phyloP scores from a whole-genome alignment of 2,888 invertebrate species.

The Zelleria hepariella region DNA sequence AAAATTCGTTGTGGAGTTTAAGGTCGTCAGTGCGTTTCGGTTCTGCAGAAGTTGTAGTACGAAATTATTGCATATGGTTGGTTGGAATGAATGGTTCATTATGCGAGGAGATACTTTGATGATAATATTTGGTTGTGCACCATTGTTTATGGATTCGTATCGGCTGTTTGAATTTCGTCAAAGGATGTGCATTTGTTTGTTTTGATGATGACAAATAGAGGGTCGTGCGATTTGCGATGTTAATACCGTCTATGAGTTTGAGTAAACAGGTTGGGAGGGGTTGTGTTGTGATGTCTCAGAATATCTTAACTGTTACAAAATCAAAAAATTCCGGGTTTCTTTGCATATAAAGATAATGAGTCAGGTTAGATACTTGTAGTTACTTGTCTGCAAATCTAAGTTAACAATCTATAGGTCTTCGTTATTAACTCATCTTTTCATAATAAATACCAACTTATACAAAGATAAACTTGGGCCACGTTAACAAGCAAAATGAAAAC shows the following conservation, averaged over 20 bases:
- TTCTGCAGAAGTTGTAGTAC: constrained; percentile 32
- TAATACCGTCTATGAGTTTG: constrained; percentile 11
- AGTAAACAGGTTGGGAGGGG: neutral
- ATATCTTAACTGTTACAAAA: too few species aligned
- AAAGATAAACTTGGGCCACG: too few species aligned
- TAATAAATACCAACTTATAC: too few species aligned
- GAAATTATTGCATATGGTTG: constrained; percentile 72
- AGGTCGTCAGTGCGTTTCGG: constrained; percentile 41
- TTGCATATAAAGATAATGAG: too few species aligned
- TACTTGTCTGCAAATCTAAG: too few species aligned
- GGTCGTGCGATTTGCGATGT: constrained; percentile 1
- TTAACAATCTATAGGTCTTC: too few species aligned
- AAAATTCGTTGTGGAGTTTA: constrained; percentile 55
- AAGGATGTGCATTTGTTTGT: constrained; percentile 68
- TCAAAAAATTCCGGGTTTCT: too few species aligned
- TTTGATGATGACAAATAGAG: constrained; percentile 23
- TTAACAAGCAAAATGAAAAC: neutral
- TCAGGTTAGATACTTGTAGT: too few species aligned
- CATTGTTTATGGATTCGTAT: constrained; percentile 68
- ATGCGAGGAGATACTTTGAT: constrained; percentile 63
- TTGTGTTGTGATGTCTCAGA: neutral
- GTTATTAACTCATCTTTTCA: too few species aligned
- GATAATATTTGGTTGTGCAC: constrained; percentile 68
- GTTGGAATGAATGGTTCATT: constrained; percentile 70
- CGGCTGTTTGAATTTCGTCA: constrained; percentile 70